phyloP scores from a whole-genome alignment of 2,797 vertebrate species.

The Cirrhinus mrigala region DNA sequence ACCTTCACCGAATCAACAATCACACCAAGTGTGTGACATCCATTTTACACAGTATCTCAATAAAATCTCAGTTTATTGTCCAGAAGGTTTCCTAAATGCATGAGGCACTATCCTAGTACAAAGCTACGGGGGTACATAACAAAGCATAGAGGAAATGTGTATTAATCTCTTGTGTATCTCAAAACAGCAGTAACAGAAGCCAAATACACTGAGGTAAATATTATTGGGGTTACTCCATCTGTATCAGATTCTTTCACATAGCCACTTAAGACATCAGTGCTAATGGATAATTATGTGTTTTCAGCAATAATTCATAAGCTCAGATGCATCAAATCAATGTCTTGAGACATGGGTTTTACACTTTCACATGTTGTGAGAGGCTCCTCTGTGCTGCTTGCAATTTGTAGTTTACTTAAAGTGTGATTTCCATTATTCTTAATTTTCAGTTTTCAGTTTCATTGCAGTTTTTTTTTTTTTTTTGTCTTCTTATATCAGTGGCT shows the following conservation, averaged over 20 bases:
- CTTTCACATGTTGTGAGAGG: not conserved
- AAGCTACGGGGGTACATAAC: not conserved
- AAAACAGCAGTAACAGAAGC: conserved; percentile 1
- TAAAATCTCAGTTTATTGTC: not conserved
- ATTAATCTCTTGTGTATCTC: not conserved
- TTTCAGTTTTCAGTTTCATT: not conserved
- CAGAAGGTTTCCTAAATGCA: not conserved
- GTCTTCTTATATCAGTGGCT: not conserved
- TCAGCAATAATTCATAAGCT: not conserved
- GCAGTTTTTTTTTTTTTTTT: not conserved
- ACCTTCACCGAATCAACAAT: conserved; percentile 7
- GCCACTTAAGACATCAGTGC: not conserved
- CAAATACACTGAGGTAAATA: not conserved
- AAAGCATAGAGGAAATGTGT: not conserved
- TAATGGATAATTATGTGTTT: conserved; percentile 7
- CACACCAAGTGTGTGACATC: not conserved
- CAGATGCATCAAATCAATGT: not conserved
- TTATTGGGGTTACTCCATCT: not conserved
- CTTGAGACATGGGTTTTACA: not conserved
- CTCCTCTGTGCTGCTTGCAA: not conserved
- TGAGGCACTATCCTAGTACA: not conserved
- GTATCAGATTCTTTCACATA: not conserved
- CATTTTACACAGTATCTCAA: not conserved
- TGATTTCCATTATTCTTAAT: not conserved
- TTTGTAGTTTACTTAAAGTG: not conserved